A percentile compares a stretch with the other conserved stretches of the same genome.
These are phyloP conservation scores for Rhizoglyphus robini DNA, from an alignment of 1,140 invertebrate species.

Conservation along the genomic window DNA sequence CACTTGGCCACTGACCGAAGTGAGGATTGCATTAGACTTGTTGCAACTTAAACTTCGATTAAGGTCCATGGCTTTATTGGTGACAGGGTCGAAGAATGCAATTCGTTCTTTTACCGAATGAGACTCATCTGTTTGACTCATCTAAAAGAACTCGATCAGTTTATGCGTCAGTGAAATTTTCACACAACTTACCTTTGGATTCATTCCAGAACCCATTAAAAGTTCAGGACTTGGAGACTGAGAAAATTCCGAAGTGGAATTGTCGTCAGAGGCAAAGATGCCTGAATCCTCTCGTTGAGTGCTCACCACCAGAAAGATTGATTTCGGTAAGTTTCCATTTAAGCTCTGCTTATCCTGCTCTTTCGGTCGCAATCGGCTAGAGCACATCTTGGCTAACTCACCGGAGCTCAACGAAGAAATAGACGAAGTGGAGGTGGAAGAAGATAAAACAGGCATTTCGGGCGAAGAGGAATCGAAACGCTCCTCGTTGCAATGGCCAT, in stretches of 20 bases:
- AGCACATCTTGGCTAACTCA: neutral
- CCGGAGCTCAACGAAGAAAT: slow-evolving; percentile 3
- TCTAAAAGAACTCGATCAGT: no score
- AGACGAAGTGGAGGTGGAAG: slow-evolving; percentile 12
- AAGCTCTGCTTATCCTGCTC: neutral
- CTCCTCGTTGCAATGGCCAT: neutral
- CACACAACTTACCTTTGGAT: no score
- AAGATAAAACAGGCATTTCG: slow-evolving; percentile 3
- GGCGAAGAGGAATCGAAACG: slow-evolving; percentile 12
- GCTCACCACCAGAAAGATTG: neutral
- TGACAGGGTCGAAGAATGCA: slow-evolving; percentile 5
- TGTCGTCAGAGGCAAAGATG: slow-evolving; percentile 11
- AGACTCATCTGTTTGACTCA: no score
- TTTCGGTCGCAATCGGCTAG: neutral
- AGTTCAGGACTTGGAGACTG: slow-evolving; percentile 19
- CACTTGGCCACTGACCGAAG: neutral
- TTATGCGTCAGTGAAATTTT: no score
- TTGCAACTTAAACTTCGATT: neutral
- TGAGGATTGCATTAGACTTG: neutral
- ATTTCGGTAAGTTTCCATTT: neutral
- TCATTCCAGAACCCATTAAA: no score
- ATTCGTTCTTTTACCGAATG: neutral
- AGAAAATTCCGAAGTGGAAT: slow-evolving; percentile 9
- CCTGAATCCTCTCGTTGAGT: slow-evolving; percentile 17
- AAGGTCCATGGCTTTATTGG: neutral